Conservation (phyloP, 2,888 invertebrate genomes). For the Homarus gammarus region DNA sequence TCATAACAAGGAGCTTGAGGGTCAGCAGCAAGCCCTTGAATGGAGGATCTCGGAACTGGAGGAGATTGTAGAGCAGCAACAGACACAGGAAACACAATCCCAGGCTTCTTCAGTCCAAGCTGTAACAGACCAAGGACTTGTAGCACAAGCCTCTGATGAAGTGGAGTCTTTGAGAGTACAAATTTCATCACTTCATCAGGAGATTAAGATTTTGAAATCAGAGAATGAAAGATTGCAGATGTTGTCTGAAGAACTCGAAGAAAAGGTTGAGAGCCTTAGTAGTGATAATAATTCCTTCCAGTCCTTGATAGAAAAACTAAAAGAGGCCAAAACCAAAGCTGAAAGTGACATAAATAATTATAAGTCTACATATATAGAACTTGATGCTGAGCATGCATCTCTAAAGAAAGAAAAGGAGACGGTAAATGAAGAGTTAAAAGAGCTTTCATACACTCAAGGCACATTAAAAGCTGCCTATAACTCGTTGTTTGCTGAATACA, state of each 20-base stretch:
- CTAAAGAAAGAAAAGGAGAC: slow-evolving; percentile 67
- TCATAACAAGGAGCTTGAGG: slow-evolving; percentile 85
- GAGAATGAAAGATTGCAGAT: slow-evolving; percentile 61
- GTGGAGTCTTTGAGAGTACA: slow-evolving; percentile 21
- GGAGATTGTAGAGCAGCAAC: slow-evolving; percentile 66
- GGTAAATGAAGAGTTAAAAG: slow-evolving; percentile 60
- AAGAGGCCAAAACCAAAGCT: slow-evolving; percentile 63
- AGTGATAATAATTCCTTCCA: slow-evolving; percentile 59
- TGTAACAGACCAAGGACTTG: not conserved
- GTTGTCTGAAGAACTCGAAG: slow-evolving; percentile 55
- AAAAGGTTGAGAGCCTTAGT: slow-evolving; percentile 48
- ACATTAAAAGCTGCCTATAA: slow-evolving; percentile 73
- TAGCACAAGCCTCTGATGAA: slow-evolving; percentile 1
- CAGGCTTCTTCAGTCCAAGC: not conserved
- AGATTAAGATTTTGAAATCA: slow-evolving; percentile 46
- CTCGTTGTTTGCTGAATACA: slow-evolving; percentile 70
- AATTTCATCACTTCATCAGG: slow-evolving; percentile 45
- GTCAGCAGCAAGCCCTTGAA: slow-evolving; percentile 82
- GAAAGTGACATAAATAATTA: slow-evolving; percentile 64
- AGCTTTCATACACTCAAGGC: slow-evolving; percentile 57
- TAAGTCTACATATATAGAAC: slow-evolving; percentile 70
- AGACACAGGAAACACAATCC: not conserved
- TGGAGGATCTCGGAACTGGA: slow-evolving; percentile 76
- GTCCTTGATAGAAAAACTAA: slow-evolving; percentile 52
- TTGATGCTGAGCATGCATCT: slow-evolving; percentile 65